Conservation (phyloP, 2,888 invertebrate species). For the Anthoptus insignis region DNA sequence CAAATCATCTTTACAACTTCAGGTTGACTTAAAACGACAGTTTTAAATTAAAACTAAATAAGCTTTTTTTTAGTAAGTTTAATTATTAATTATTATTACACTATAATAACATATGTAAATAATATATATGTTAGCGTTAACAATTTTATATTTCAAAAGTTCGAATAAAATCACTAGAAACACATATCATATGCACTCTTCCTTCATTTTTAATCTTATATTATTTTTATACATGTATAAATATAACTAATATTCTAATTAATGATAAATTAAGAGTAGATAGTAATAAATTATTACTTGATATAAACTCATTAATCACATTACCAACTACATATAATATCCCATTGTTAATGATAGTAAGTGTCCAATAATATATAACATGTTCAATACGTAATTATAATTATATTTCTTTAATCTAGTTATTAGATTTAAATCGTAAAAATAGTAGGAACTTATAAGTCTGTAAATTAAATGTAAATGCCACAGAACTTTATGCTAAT, state of each 20-base stretch:
- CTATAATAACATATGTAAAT: constrained; percentile 58
- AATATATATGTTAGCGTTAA: constrained; percentile 65
- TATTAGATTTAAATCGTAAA: too few species aligned
- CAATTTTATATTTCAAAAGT: constrained; percentile 74
- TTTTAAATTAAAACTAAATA: constrained; percentile 23
- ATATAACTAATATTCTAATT: constrained; percentile 49
- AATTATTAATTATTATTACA: constrained; percentile 8
- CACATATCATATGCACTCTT: constrained; percentile 83
- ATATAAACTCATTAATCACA: constrained; percentile 24
- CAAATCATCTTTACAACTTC: neutral
- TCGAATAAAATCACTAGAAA: constrained; percentile 70
- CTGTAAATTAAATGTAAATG: too few species aligned
- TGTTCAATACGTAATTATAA: constrained; percentile 34
- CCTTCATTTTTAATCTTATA: constrained; percentile 81
- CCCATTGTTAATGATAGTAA: constrained; percentile 33
- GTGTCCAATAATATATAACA: constrained; percentile 32
- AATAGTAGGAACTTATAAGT: too few species aligned
- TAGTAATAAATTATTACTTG: constrained; percentile 51
- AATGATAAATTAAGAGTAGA: constrained; percentile 49
- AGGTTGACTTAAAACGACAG: neutral
- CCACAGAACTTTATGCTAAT: too few species aligned
- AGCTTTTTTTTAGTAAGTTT: constrained; percentile 32
- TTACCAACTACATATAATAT: too few species aligned
- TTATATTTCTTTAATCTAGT: too few species aligned
- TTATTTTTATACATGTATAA: constrained; percentile 60